These are phyloP conservation scores for Tokudaia muenninki DNA, from an alignment of 2,797 vertebrate species.

Conservation along the genomic window DNA sequence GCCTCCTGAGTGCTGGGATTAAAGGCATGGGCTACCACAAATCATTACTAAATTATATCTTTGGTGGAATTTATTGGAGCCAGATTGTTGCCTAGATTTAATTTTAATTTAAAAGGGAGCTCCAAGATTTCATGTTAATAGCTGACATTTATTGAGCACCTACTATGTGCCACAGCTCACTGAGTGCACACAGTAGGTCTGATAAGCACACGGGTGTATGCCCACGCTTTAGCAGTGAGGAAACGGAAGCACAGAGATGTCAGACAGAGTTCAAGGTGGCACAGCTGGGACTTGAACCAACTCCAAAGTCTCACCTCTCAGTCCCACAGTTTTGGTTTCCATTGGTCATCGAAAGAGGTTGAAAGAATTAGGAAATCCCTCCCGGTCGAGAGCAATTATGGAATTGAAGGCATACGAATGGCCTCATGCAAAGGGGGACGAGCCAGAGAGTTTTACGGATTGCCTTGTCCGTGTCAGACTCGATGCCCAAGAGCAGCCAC, in stretches of 20 bases:
- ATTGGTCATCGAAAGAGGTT: conserved; percentile 59
- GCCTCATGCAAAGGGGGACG: rapidly evolving
- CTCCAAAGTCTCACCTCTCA: not conserved
- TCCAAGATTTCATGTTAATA: not conserved
- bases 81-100: not conserved
- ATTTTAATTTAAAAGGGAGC: conserved; percentile 28
- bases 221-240: not conserved
- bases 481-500: not conserved
- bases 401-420: conserved; percentile 11
- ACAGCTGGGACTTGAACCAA: not conserved
- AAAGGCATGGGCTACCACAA: not conserved
- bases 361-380: conserved; percentile 75
- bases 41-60: conserved; percentile 4
- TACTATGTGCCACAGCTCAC: not conserved
- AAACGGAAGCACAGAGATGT: not conserved
- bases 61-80: conserved; percentile 29
- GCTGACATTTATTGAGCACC: conserved; percentile 21
- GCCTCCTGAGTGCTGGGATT: no score
- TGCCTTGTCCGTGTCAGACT: not conserved
- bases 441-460: not conserved
- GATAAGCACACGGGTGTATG: not conserved
- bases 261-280: not conserved
- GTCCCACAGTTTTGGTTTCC: conserved; percentile 4
- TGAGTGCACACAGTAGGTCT: not conserved
- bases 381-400: conserved; percentile 67